These are phyloP conservation scores for Habropoda laboriosa DNA, from an alignment of 1,140 invertebrate species.

Conservation along the genomic window DNA sequence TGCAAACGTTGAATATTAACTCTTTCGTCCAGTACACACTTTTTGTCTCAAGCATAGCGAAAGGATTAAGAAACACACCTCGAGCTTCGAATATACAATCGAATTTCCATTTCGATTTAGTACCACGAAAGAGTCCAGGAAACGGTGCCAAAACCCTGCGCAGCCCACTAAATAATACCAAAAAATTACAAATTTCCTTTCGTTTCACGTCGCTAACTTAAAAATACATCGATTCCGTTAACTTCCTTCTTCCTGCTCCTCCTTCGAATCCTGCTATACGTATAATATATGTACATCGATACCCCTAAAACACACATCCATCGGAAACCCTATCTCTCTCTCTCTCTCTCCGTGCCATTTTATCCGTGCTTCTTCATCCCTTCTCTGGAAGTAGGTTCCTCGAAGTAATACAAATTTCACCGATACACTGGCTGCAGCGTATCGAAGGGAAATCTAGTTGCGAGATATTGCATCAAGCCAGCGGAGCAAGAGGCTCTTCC, in stretches of 20 bases:
- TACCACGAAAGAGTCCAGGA: no score
- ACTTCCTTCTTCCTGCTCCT: not conserved
- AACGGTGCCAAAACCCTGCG: no score
- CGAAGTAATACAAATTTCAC: slow-evolving; percentile 33
- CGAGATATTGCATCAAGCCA: slow-evolving; percentile 23
- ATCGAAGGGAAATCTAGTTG: slow-evolving; percentile 19
- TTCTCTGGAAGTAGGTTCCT: no score
- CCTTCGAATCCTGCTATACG: not conserved
- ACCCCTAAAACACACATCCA: not conserved
- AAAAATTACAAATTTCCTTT: not conserved
- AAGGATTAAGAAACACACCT: no score
- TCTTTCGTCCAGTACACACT: no score
- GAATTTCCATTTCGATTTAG: no score
- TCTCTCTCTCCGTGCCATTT: not conserved
- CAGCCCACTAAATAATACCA: no score
- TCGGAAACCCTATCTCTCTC: not conserved
- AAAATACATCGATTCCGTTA: not conserved
- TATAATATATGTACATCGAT: no score
- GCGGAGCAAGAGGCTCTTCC: not conserved
- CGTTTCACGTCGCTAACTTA: not conserved
- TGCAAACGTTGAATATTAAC: no score
- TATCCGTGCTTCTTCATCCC: not conserved
- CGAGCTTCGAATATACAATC: no score
- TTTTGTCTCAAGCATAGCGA: no score
- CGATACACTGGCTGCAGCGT: slow-evolving; percentile 1